phyloP scores from a whole-genome alignment of 2,113 vertebrate species.

The Trematomus loennbergii region DNA sequence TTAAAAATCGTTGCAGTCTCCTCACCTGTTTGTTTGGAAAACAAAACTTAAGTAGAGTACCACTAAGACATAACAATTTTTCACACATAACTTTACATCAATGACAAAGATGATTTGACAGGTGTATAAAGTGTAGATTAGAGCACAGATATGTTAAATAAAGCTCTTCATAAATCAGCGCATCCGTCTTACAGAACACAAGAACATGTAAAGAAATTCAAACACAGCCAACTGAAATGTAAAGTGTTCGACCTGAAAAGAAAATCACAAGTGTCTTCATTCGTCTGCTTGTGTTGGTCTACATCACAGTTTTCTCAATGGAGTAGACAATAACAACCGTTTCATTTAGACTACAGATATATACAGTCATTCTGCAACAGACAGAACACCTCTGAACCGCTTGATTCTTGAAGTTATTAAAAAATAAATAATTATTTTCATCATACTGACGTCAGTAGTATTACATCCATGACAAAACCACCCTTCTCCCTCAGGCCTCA shows the following conservation, averaged over 20 bases:
- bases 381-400: slow-evolving; percentile 25
- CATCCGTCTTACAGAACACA: slow-evolving; percentile 55
- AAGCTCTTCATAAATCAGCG: slow-evolving; percentile 50
- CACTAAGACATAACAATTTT: slow-evolving; percentile 58
- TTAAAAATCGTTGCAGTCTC: slow-evolving; percentile 25
- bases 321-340: slow-evolving; percentile 42
- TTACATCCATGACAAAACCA: slow-evolving; percentile 64
- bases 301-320: slow-evolving; percentile 57
- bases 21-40: slow-evolving; percentile 37
- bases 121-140: slow-evolving; percentile 58
- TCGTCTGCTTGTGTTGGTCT: slow-evolving; percentile 41
- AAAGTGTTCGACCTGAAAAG: slow-evolving; percentile 19
- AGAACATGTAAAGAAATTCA: slow-evolving; percentile 30
- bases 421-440: slow-evolving; percentile 85
- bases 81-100: slow-evolving; percentile 73
- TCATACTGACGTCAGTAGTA: slow-evolving; percentile 81
- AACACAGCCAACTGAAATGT: slow-evolving; percentile 34
- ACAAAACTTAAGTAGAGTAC: slow-evolving; percentile 59
- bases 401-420: slow-evolving; percentile 63
- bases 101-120: slow-evolving; percentile 67
- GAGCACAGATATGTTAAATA: slow-evolving; percentile 62
- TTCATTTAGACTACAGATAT: slow-evolving; percentile 44
- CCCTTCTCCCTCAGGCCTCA: slow-evolving; percentile 47
- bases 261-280: slow-evolving; percentile 24
- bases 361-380: slow-evolving; percentile 45